These are phyloP conservation scores for Platichthys flesus DNA, from an alignment of 2,113 vertebrate genomes.

Conservation along the genomic window DNA sequence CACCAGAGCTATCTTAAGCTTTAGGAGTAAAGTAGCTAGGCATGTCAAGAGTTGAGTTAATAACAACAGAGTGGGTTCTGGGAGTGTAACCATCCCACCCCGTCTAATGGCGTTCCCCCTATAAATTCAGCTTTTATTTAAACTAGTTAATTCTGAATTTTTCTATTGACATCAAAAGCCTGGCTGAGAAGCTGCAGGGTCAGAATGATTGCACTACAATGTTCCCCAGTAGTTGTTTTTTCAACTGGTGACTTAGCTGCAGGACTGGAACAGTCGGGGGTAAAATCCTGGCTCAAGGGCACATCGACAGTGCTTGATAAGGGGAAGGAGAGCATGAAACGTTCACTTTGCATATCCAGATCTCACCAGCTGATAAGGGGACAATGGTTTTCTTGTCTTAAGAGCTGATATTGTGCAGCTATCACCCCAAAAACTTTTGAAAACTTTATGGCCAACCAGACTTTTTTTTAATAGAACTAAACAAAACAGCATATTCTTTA, in stretches of 20 bases:
- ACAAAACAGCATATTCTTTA: constrained; percentile 17
- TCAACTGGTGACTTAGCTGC: constrained; percentile 1
- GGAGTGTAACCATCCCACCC: neutral
- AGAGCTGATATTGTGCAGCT: constrained; percentile 14
- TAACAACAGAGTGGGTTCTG: constrained; percentile 22
- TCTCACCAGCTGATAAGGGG: constrained; percentile 20
- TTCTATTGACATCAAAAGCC: constrained; percentile 21
- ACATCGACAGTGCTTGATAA: constrained; percentile 23
- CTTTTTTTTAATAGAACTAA: constrained; percentile 32
- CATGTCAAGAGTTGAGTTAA: constrained; percentile 39
- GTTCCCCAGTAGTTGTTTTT: constrained; percentile 13
- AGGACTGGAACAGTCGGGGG: neutral
- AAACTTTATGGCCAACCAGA: constrained; percentile 34
- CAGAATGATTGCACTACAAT: neutral
- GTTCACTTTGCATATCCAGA: constrained; percentile 33
- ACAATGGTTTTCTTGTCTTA: constrained; percentile 12
- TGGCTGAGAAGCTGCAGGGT: constrained; percentile 1
- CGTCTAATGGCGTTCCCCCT: constrained; percentile 10
- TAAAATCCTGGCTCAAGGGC: constrained; percentile 35
- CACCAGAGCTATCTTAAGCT: constrained; percentile 9
- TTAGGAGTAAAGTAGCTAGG: constrained; percentile 13
- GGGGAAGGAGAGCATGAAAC: constrained; percentile 24
- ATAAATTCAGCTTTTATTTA: constrained; percentile 26
- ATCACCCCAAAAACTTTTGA: constrained; percentile 14
- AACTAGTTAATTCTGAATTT: constrained; percentile 14